Evolutionary conservation across 1,140 invertebrate species (phyloP).

Genomic region (Euura lappo): DNA sequence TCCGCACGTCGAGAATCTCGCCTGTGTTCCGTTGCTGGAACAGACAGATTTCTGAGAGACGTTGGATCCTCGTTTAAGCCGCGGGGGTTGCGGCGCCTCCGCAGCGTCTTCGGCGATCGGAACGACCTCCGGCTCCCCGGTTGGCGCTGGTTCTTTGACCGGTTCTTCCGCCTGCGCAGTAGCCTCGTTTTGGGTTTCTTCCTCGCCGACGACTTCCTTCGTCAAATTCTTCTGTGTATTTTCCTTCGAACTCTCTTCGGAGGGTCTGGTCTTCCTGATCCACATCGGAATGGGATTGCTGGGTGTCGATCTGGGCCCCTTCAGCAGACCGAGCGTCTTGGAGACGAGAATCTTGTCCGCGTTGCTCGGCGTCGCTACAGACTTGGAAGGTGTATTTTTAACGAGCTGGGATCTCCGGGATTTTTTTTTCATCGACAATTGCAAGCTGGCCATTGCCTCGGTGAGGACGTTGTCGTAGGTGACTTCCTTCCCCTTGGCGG

Average conservation of each 20-base stretch:
- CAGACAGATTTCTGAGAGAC: neutral
- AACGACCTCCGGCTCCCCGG: neutral
- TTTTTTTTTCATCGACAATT: slow-evolving; percentile 29
- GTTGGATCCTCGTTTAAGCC: neutral
- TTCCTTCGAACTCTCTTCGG: slow-evolving; percentile 14
- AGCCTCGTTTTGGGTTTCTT: neutral
- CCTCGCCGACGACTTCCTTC: neutral
- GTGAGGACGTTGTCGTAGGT: slow-evolving; percentile 41
- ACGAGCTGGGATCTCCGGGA: slow-evolving; percentile 17
- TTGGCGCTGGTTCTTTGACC: neutral
- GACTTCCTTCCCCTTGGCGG: slow-evolving; percentile 22
- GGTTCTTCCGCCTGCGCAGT: neutral
- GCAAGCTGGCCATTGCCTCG: slow-evolving; percentile 36
- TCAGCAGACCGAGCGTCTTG: slow-evolving; percentile 9
- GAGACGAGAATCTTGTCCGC: slow-evolving; percentile 11
- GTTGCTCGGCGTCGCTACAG: slow-evolving; percentile 28
- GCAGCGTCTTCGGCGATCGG: neutral
- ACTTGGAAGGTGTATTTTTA: slow-evolving; percentile 30
- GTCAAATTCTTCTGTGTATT: neutral
- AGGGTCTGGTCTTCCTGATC: slow-evolving; percentile 4
- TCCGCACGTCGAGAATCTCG: slow-evolving; percentile 27
- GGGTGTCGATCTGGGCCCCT: slow-evolving; percentile 9
- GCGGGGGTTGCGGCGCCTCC: neutral
- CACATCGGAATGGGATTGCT: neutral
- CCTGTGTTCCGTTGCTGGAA: neutral